phyloP scores from a whole-genome alignment of 1,140 invertebrate species.

The Papilio helenus region DNA sequence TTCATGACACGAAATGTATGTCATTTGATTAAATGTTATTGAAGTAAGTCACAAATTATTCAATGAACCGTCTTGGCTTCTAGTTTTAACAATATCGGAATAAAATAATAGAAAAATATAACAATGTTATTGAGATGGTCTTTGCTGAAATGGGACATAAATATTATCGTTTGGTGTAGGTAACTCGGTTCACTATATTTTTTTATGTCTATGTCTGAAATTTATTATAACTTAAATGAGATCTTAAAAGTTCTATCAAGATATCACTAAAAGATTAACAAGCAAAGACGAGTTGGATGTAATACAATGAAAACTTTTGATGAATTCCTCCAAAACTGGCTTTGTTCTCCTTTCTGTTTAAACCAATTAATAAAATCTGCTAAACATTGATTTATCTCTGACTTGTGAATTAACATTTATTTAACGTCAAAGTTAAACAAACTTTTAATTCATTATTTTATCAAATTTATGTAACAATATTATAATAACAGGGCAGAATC shows the following conservation, averaged over 20 bases:
- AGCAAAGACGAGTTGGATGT: slow-evolving; percentile 63
- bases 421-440: slow-evolving; percentile 16
- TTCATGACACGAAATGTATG: background rate
- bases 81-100: background rate
- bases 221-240: slow-evolving; percentile 1
- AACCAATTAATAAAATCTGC: slow-evolving; percentile 72
- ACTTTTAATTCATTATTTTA: background rate
- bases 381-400: slow-evolving; percentile 49
- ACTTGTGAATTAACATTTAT: slow-evolving; percentile 47
- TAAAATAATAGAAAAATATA: background rate
- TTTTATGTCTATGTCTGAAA: background rate
- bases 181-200: background rate
- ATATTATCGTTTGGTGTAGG: background rate
- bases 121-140: background rate
- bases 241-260: slow-evolving; percentile 15
- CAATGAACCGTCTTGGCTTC: background rate
- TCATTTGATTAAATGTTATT: background rate
- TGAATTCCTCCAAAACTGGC: slow-evolving; percentile 75
- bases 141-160: background rate
- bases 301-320: slow-evolving; percentile 80
- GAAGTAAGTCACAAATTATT: background rate
- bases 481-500: background rate
- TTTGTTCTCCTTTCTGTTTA: slow-evolving; percentile 69
- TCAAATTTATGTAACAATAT: background rate
- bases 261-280: slow-evolving; percentile 62